Evolutionary conservation across 2,113 vertebrate genomes (phyloP).

Genomic region (Salvelinus alpinus): DNA sequence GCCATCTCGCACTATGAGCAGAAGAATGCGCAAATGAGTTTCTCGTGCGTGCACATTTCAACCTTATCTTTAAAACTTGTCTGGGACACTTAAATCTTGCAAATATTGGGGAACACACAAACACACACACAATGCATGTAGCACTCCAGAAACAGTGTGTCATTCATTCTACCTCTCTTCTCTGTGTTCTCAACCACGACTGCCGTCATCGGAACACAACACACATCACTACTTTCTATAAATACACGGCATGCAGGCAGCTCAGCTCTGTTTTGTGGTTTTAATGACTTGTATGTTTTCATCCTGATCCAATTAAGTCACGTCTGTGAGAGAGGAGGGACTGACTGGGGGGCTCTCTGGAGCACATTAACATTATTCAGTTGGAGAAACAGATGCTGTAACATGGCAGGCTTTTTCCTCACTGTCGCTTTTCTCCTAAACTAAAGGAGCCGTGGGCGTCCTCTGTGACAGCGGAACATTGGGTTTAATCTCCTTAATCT

Average conservation of each 20-base stretch:
- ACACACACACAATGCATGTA: too few relatives aligned
- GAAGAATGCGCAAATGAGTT: too few relatives aligned
- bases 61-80: too few relatives aligned
- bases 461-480: not conserved
- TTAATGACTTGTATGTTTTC: constrained; percentile 23
- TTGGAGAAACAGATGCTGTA: constrained; percentile 27
- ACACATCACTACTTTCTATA: constrained; percentile 25
- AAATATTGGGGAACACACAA: too few relatives aligned
- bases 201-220: constrained; percentile 6
- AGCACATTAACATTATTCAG: constrained; percentile 19
- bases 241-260: constrained; percentile 28
- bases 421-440: constrained; percentile 3
- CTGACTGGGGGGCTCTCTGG: constrained; percentile 2
- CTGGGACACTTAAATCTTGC: too few relatives aligned
- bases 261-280: constrained; percentile 16
- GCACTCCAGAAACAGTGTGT: too few relatives aligned
- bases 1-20: too few relatives aligned
- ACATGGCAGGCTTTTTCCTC: constrained; percentile 11
- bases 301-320: constrained; percentile 20
- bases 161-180: too few relatives aligned
- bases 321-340: too few relatives aligned
- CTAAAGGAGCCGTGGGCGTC: constrained; percentile 10
- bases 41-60: too few relatives aligned
- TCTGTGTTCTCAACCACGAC: too few relatives aligned
- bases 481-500: constrained; percentile 7